Conservation (phyloP, 2,113 vertebrate genomes). For the Cyanocitta stelleri region DNA sequence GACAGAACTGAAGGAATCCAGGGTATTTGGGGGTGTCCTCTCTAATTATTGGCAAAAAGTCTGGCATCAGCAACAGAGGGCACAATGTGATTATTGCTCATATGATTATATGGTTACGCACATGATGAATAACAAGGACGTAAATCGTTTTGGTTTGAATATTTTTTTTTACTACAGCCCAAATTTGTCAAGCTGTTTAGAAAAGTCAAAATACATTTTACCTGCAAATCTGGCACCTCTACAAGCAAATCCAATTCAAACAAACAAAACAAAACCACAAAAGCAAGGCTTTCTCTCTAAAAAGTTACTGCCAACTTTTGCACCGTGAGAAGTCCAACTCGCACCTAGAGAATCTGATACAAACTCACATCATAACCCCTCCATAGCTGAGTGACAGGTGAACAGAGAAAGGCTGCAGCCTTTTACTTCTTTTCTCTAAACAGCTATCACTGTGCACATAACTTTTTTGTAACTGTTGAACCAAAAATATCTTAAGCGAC, state of each 20-base stretch:
- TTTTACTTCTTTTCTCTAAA: not conserved
- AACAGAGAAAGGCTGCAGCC: not conserved
- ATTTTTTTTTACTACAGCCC: not conserved
- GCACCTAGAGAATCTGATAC: accelerated
- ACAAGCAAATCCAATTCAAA: not conserved
- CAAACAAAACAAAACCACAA: not conserved
- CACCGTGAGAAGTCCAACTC: accelerated
- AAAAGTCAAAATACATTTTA: not conserved
- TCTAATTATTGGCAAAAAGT: not conserved
- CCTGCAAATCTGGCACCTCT: not conserved
- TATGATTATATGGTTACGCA: not conserved
- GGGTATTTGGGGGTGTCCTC: accelerated
- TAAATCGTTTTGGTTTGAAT: not conserved
- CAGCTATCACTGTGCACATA: not conserved
- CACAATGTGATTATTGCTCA: not conserved
- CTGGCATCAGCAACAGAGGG: not conserved
- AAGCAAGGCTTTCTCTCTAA: not conserved
- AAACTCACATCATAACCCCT: not conserved
- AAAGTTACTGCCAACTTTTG: not conserved
- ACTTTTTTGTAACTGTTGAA: not conserved
- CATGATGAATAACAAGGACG: accelerated
- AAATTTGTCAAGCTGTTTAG: not conserved
- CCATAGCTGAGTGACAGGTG: not conserved
- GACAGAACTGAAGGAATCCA: not conserved
- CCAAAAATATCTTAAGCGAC: not conserved